Conservation (phyloP, 2,113 vertebrate species). For the Myrmophylax atrothorax region DNA sequence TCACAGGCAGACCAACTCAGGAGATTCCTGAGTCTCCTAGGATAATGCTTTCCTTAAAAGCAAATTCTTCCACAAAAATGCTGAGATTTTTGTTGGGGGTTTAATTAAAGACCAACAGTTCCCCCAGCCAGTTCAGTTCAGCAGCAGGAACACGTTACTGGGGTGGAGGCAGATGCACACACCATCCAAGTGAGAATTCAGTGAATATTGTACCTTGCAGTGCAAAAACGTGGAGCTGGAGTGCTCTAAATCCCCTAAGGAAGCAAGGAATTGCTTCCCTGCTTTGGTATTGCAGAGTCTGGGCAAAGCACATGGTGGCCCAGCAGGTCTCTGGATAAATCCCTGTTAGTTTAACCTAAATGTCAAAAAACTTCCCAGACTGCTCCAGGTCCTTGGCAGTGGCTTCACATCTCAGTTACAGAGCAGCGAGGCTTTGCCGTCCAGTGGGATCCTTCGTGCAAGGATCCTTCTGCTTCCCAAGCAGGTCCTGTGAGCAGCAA, state of each 20-base stretch:
- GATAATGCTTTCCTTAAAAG: background rate
- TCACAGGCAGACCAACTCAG: background rate
- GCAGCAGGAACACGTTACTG: background rate
- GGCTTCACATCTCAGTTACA: background rate
- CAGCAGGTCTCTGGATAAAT: background rate
- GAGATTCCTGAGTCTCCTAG: background rate
- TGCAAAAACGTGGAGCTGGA: background rate
- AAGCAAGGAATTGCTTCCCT: background rate
- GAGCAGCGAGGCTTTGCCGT: background rate
- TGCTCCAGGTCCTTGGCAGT: background rate
- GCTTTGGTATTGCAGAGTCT: background rate
- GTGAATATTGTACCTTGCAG: background rate
- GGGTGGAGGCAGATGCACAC: background rate
- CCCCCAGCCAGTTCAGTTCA: background rate
- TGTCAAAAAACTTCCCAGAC: background rate
- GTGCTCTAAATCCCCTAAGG: background rate
- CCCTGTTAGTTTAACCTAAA: background rate
- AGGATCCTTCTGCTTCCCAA: background rate
- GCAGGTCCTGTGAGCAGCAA: background rate
- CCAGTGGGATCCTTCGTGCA: background rate
- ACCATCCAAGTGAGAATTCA: background rate
- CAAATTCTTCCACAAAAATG: background rate
- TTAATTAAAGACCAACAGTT: background rate
- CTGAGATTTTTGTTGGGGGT: background rate
- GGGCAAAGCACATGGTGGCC: background rate